Evolutionary conservation across 2,888 invertebrate genomes (phyloP).

Genomic region (Tenthredo notha): DNA sequence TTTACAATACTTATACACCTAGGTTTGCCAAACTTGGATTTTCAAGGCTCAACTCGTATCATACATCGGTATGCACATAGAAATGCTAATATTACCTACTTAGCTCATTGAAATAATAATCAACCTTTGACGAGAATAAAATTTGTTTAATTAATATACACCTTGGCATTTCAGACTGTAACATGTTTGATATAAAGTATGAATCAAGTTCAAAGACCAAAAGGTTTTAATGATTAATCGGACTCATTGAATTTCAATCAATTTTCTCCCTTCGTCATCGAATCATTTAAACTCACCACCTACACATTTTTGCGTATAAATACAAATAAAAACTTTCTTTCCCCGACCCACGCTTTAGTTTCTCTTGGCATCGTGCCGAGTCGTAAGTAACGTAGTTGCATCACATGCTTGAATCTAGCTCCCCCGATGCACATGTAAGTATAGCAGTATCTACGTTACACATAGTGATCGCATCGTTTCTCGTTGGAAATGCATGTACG

Average conservation of each 20-base stretch:
- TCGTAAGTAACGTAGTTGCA: constrained; percentile 20
- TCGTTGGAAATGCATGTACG: constrained; percentile 23
- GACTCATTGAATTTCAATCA: no score
- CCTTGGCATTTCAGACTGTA: background rate
- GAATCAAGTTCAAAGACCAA: background rate
- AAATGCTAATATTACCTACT: background rate
- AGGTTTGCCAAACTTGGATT: background rate
- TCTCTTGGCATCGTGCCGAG: constrained; percentile 21
- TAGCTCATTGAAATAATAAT: background rate
- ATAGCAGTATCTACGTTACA: constrained; percentile 34
- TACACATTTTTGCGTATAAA: background rate
- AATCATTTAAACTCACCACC: background rate
- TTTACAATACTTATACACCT: background rate
- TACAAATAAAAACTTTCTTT: constrained; percentile 11
- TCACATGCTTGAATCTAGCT: background rate
- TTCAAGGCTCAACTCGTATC: background rate
- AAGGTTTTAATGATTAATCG: background rate
- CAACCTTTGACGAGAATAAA: background rate
- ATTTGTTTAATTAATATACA: background rate
- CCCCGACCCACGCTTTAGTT: constrained; percentile 15
- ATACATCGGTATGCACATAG: background rate
- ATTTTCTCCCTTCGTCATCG: background rate
- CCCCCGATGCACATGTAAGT: background rate
- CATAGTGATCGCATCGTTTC: constrained; percentile 32
- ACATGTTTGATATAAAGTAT: background rate